A percentile compares a stretch with the other conserved stretches of the same genome.
Conservation (phyloP, 2,797 vertebrate species). For the Galagoides demidoff region DNA sequence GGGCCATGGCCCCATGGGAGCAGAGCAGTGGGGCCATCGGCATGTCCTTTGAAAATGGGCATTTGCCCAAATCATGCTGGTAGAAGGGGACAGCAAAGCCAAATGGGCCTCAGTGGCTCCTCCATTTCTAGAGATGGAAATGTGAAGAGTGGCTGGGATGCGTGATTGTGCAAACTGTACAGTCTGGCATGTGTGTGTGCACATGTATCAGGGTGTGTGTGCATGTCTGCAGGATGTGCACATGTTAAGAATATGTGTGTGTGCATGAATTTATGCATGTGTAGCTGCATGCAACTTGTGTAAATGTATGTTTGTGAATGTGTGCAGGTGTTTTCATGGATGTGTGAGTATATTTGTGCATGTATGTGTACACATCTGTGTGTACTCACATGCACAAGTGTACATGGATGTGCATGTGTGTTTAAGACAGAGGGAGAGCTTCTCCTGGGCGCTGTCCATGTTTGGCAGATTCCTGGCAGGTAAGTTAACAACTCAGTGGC, state of each 20-base stretch:
- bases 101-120: accelerated
- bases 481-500: not conserved
- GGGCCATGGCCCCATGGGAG: not conserved
- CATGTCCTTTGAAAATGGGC: not conserved
- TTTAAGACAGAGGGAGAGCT: not conserved
- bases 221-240: not conserved
- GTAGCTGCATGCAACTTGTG: no score
- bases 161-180: accelerated
- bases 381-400: accelerated
- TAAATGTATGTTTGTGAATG: accelerated
- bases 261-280: not conserved
- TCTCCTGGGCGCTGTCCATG: accelerated
- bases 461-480: accelerated
- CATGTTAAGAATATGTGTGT: not conserved
- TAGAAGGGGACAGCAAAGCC: not conserved
- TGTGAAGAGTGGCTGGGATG: accelerated
- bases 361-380: not conserved
- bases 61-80: not conserved
- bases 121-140: not conserved
- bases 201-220: not conserved
- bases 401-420: not conserved
- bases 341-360: not conserved
- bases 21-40: accelerated
- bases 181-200: not conserved
- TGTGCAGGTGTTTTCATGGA: accelerated